Conservation (phyloP, 2,888 invertebrate species). For the Leptarthrus brevirostris region DNA sequence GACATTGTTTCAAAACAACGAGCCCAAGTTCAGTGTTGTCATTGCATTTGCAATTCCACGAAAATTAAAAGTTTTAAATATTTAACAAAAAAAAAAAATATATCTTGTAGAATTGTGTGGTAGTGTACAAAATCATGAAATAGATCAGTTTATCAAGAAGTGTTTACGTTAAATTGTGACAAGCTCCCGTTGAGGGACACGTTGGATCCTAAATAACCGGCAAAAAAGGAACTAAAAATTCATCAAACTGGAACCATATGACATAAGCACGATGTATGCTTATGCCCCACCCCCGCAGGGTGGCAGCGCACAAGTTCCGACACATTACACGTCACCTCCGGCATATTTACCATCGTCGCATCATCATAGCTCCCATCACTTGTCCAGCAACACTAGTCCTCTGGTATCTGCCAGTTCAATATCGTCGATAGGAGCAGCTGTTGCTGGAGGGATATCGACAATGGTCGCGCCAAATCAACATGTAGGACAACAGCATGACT, state of each 20-base stretch:
- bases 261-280: conserved; percentile 57
- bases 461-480: conserved; percentile 56
- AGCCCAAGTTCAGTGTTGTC: neutral
- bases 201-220: neutral
- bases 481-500: conserved; percentile 53
- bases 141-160: neutral
- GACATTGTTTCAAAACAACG: too few relatives aligned
- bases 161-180: neutral
- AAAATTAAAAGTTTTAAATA: neutral
- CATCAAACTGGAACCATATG: conserved; percentile 58
- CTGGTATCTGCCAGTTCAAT: conserved; percentile 54
- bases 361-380: conserved; percentile 43
- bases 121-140: conserved; percentile 4
- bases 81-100: too few relatives aligned
- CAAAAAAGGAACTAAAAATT: neutral
- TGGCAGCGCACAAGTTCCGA: conserved; percentile 55
- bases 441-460: conserved; percentile 55
- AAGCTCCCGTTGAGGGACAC: too few relatives aligned
- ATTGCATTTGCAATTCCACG: neutral
- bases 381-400: conserved; percentile 53
- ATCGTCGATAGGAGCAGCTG: conserved; percentile 55
- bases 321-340: conserved; percentile 56
- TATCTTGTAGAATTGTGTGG: conserved; percentile 4
- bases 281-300: conserved; percentile 57
- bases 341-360: conserved; percentile 53